A percentile compares a stretch with the other conserved stretches of the same genome.
These are phyloP conservation scores for Solea solea DNA, from an alignment of 2,113 vertebrate species.

Conservation along the genomic window DNA sequence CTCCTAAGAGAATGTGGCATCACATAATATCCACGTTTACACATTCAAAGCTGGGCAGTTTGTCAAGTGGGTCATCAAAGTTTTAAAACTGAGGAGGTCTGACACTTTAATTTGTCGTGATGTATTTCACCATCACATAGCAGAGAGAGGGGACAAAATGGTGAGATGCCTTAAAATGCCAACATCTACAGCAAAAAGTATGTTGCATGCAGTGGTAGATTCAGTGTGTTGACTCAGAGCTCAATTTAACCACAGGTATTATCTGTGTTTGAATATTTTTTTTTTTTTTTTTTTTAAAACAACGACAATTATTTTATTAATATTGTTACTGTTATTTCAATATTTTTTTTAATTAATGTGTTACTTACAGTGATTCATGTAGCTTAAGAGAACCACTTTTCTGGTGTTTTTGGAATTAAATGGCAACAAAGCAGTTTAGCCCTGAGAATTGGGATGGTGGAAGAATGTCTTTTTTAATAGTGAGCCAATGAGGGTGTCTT, in stretches of 20 bases:
- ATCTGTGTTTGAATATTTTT: background rate
- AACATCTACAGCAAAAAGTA: background rate
- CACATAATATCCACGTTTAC: background rate
- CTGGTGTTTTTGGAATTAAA: too few relatives aligned
- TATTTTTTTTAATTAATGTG: background rate
- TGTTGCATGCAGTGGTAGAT: background rate
- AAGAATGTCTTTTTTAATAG: too few relatives aligned
- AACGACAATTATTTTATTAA: too few relatives aligned
- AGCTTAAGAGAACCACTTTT: too few relatives aligned
- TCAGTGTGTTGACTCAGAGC: background rate
- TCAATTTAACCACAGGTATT: background rate
- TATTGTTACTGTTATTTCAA: too few relatives aligned
- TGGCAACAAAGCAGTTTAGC: too few relatives aligned
- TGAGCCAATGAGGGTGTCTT: constrained; percentile 6
- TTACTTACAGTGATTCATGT: too few relatives aligned
- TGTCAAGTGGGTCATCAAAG: background rate
- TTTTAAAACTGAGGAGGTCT: background rate
- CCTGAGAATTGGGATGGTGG: too few relatives aligned
- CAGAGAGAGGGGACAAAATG: constrained; percentile 10
- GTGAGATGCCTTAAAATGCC: background rate
- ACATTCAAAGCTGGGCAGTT: background rate
- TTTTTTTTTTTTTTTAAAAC: too few relatives aligned
- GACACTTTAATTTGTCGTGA: constrained; percentile 9
- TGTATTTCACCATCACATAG: background rate
- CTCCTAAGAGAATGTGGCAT: background rate